Conservation (phyloP, 35 echinoderm and acorn worm genomes). For the Ophiothrix spiculata region DNA sequence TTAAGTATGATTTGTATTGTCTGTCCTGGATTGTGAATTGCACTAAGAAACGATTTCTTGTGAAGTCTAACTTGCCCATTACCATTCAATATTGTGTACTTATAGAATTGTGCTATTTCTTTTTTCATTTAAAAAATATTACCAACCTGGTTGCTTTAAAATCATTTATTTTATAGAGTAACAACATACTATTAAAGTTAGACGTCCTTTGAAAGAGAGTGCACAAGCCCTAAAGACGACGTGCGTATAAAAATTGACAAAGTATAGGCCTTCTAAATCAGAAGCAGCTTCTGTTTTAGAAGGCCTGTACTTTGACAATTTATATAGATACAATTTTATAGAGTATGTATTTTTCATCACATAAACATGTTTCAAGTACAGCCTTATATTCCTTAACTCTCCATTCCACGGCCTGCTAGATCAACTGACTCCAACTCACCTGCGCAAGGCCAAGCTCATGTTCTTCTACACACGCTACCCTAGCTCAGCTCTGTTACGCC, state of each 20-base stretch:
- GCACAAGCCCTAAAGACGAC: too few relatives aligned
- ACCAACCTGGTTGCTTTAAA: too few relatives aligned
- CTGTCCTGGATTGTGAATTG: too few relatives aligned
- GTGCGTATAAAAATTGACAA: too few relatives aligned
- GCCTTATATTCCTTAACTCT: slow-evolving; percentile 85
- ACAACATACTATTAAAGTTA: neutral
- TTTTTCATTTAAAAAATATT: too few relatives aligned
- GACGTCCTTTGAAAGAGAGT: neutral
- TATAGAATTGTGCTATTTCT: too few relatives aligned
- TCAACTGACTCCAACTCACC: slow-evolving; percentile 88
- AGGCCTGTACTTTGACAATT: neutral
- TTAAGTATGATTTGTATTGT: too few relatives aligned
- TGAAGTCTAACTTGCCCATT: too few relatives aligned
- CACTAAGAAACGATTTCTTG: too few relatives aligned
- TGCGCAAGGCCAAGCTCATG: slow-evolving; percentile 97
- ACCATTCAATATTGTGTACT: too few relatives aligned
- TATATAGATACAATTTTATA: neutral
- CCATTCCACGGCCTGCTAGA: slow-evolving; percentile 54
- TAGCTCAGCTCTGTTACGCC: slow-evolving; percentile 79
- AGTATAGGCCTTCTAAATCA: neutral
- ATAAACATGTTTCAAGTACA: neutral
- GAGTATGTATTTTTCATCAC: neutral
- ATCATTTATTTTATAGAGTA: too few relatives aligned
- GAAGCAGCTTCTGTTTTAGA: neutral
- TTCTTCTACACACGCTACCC: slow-evolving; percentile 97